These are phyloP conservation scores for Stegana nigrithorax DNA, from an alignment of 2,888 invertebrate species.

Conservation along the genomic window DNA sequence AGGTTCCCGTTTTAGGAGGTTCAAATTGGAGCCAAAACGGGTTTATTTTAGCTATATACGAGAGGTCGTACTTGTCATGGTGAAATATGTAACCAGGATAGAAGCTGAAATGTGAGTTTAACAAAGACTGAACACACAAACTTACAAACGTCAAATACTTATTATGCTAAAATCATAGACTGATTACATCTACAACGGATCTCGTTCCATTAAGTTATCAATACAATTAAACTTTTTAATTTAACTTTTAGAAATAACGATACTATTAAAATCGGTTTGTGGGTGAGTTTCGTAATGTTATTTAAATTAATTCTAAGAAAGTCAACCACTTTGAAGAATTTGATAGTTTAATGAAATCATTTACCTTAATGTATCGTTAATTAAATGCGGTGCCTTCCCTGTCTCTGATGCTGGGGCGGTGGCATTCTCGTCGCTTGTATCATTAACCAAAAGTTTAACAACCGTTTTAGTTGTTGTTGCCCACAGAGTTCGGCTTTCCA, in stretches of 20 bases:
- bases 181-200: no score
- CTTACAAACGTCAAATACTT: neutral
- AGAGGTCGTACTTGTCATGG: constrained; percentile 58
- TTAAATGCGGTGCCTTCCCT: constrained; percentile 22
- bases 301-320: no score
- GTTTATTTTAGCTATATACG: constrained; percentile 71
- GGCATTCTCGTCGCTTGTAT: constrained; percentile 1
- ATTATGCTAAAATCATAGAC: no score
- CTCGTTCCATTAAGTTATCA: no score
- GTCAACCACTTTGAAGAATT: no score
- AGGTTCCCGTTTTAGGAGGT: constrained; percentile 73
- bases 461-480: neutral
- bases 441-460: neutral
- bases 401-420: constrained; percentile 4
- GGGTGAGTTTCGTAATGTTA: no score
- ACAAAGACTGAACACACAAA: no score
- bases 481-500: neutral
- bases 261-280: no score
- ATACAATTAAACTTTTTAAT: no score
- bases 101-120: constrained; percentile 37
- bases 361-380: constrained; percentile 31
- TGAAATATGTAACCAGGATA: constrained; percentile 57
- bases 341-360: no score
- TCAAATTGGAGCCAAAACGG: constrained; percentile 79
- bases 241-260: no score